phyloP scores from a whole-genome alignment of 23 tunicate genomes.

The Diplosoma virens region DNA sequence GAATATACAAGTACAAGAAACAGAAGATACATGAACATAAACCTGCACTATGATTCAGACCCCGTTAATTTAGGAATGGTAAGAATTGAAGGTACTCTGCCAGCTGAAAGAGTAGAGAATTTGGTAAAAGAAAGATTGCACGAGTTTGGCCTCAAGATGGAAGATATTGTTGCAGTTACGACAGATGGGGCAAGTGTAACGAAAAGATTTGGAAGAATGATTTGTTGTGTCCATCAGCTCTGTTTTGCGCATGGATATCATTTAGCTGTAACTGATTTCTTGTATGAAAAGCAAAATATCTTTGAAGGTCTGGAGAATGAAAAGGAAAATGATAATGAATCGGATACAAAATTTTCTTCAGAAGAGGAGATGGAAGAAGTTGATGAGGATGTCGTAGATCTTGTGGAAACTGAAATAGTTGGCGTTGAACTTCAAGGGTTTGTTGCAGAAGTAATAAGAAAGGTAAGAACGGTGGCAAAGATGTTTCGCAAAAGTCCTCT shows the following conservation, averaged over 20 bases:
- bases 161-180: conserved; percentile 66
- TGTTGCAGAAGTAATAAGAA: conserved; percentile 55
- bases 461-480: conserved; percentile 41
- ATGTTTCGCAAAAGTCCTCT: conserved; percentile 40
- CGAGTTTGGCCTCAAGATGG: conserved; percentile 44
- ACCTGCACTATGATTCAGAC: conserved; percentile 50
- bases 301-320: conserved; percentile 26
- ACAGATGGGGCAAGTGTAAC: conserved; percentile 74
- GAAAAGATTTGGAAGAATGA: conserved; percentile 68
- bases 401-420: conserved; percentile 30
- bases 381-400: conserved; percentile 37
- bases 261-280: conserved; percentile 53
- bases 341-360: conserved; percentile 42
- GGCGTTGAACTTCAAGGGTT: conserved; percentile 42
- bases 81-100: conserved; percentile 27
- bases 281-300: conserved; percentile 38
- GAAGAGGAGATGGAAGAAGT: conserved; percentile 51
- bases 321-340: conserved; percentile 15
- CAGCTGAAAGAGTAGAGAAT: conserved; percentile 50
- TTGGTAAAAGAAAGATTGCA: conserved; percentile 66
- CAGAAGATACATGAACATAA: conserved; percentile 56
- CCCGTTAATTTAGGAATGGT: conserved; percentile 49
- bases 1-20: conserved; percentile 45
- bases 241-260: conserved; percentile 59
- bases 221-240: conserved; percentile 45